Percentiles rank a stretch among this genome's conserved stretches.
These are phyloP conservation scores for Rotaria macrura DNA, from an alignment of 2,888 invertebrate genomes.

Conservation along the genomic window DNA sequence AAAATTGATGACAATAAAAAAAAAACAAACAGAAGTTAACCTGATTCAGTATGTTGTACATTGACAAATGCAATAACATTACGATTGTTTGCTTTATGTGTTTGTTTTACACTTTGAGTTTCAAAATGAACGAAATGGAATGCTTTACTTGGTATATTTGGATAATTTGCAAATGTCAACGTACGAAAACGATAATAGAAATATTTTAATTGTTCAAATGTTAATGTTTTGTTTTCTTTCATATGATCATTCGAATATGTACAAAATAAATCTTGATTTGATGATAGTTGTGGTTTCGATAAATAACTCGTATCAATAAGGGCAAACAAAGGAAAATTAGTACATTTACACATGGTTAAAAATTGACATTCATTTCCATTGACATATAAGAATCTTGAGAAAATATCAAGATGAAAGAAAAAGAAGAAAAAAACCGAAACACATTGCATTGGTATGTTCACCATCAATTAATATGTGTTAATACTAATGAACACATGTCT, in stretches of 20 bases:
- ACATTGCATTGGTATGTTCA: background rate
- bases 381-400: background rate
- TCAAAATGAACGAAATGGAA: background rate
- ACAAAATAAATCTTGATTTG: constrained; percentile 19
- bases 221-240: background rate
- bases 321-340: background rate
- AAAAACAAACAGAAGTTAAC: background rate
- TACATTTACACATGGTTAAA: constrained; percentile 1
- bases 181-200: constrained; percentile 17
- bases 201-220: constrained; percentile 16
- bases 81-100: background rate
- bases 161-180: constrained; percentile 11
- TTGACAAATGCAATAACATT: background rate
- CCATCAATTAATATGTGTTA: background rate
- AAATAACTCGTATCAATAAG: background rate
- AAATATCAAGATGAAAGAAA: background rate
- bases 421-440: background rate
- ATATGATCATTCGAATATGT: background rate
- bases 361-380: background rate
- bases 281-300: background rate
- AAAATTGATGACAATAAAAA: no score
- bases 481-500: background rate
- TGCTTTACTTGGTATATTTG: background rate
- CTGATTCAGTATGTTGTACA: background rate
- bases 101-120: constrained; percentile 1